phyloP scores from a whole-genome alignment of 2,888 invertebrate species.

The Dexiosoma caninum region DNA sequence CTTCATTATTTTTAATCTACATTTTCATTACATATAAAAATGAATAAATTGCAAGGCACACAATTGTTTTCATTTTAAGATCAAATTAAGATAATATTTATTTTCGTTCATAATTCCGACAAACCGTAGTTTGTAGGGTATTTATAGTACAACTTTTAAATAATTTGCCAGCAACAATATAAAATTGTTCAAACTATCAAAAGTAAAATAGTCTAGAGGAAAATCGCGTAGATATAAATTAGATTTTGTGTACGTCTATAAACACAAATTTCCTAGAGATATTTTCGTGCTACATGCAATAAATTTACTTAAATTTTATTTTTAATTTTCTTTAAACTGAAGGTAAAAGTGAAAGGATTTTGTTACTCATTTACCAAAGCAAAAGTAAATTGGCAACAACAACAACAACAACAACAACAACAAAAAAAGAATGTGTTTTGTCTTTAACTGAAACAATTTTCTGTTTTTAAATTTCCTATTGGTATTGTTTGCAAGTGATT shows the following conservation, averaged over 20 bases:
- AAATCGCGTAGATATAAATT: slow-evolving; percentile 30
- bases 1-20: no score
- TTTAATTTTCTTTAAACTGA: no score
- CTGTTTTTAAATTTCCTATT: slow-evolving; percentile 14
- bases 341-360: slow-evolving; percentile 55
- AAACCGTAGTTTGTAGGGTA: slow-evolving; percentile 12
- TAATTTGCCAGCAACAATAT: background rate
- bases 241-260: background rate
- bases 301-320: slow-evolving; percentile 30
- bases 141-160: slow-evolving; percentile 13
- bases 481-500: slow-evolving; percentile 15
- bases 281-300: slow-evolving; percentile 59
- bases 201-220: slow-evolving; percentile 11
- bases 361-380: background rate
- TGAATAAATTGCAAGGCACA: no score
- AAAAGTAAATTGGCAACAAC: background rate
- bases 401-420: no score
- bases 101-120: background rate
- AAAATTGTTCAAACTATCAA: slow-evolving; percentile 15
- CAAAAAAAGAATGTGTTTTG: background rate
- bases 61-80: slow-evolving; percentile 10
- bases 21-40: no score
- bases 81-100: slow-evolving; percentile 36
- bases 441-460: background rate
- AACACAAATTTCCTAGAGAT: slow-evolving; percentile 32